Conservation (phyloP, 2,888 invertebrate genomes). For the Rosalia funebris region DNA sequence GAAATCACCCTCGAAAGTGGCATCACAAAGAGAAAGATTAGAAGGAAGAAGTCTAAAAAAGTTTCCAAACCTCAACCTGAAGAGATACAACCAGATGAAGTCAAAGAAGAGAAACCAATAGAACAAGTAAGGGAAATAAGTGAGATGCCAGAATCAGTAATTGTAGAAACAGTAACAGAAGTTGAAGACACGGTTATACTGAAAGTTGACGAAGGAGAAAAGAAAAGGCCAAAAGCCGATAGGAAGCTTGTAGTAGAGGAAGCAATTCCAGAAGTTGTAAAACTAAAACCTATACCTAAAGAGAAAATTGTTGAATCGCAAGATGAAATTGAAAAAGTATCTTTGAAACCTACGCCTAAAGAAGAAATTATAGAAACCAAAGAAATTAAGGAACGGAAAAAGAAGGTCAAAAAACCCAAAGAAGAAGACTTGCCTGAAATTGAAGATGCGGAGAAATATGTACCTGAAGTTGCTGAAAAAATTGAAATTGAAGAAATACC, state of each 20-base stretch:
- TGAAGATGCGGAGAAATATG: constrained; percentile 53
- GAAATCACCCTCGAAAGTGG: constrained; percentile 10
- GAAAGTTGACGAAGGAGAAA: constrained; percentile 63
- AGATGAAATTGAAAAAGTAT: constrained; percentile 46
- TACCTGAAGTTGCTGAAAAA: constrained; percentile 51
- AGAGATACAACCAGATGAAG: constrained; percentile 32
- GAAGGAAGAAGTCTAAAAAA: constrained; percentile 34
- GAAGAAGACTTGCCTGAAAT: constrained; percentile 29
- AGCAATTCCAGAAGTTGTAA: constrained; percentile 36
- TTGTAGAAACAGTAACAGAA: constrained; percentile 68
- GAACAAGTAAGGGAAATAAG: constrained; percentile 45
- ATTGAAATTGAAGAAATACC: constrained; percentile 52
- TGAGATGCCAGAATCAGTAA: constrained; percentile 54
- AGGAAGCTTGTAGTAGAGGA: constrained; percentile 55
- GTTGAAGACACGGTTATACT: constrained; percentile 70
- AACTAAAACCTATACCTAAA: constrained; percentile 6
- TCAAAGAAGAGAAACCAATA: constrained; percentile 33
- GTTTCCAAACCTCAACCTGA: constrained; percentile 34
- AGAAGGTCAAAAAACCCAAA: constrained; percentile 44
- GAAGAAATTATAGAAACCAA: constrained; percentile 43
- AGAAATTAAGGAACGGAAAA: constrained; percentile 48
- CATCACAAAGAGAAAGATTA: constrained; percentile 24
- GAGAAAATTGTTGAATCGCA: constrained; percentile 44
- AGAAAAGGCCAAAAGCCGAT: constrained; percentile 52
- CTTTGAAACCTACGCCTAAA: constrained; percentile 56